Base-by-base conservation (phyloP, 2,797 vertebrate species). In the Microctenopoma stevenorrisi region DNA sequence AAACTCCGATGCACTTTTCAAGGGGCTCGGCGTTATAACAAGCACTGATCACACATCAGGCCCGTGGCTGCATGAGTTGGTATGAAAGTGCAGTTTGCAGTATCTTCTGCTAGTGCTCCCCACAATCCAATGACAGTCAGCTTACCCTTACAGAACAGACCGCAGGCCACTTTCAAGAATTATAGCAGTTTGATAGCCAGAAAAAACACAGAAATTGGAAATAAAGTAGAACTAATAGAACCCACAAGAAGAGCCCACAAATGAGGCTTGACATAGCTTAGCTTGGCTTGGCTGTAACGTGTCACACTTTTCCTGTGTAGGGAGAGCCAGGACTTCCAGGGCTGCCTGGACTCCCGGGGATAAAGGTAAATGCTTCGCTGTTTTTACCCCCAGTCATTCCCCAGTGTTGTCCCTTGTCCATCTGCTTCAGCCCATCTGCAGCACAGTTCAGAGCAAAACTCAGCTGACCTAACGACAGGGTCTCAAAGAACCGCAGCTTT, bases 261-360 rank as follows among this genome's bases (percentile, higher is more conserved):
- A 66, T 70, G 76, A 88, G 86, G 82, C 81, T 79, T 78, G 81
- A 85, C 86, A 85, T 85, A 79, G 89, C 85, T 88, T 79, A 89
- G 91, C 89, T 91, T 86, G 86, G 89, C 92, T 92, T 84, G 91
- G 90, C 95, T 96, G 91, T 97, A 97, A 97, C 95, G 66, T 95
- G 92, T 93, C 95, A 88, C 95, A 95, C 96, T 97, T 96, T 97
- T 97, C 95, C 94, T 95, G 61, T 95, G 84, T 96, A 99, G 97
- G 98, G 98, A 95, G 98, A 99, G 95, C 97, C 98, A 95, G 98
- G 98, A 94, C 97, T 99, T 91, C 98, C 98, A 94, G 98, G 98
- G 93, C 96, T 99, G 93, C 98, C 98, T 96, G 98, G 98, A 96
- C 96, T 99, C 86, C 98, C 98, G 89, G 98, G 98, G 91, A 99